Conservation (phyloP, 1,140 invertebrate genomes). For the Drosophila chauvacae region DNA sequence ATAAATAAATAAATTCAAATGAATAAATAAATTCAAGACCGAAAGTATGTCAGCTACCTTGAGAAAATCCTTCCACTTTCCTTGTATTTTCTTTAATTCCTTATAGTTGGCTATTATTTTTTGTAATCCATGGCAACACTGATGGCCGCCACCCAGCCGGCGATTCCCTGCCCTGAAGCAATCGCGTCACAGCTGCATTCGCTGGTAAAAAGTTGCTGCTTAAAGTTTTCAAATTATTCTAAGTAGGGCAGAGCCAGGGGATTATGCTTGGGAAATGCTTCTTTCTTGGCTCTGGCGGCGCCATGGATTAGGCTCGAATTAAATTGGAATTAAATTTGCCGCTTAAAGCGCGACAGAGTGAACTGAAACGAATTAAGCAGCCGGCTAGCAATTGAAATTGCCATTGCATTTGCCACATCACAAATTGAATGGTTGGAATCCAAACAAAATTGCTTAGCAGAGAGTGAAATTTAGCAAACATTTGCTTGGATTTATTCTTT, state of each 20-base stretch:
- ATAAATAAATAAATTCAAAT: no score
- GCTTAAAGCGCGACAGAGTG: slow-evolving; percentile 71
- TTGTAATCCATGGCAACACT: slow-evolving; percentile 13
- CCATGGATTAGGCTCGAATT: slow-evolving; percentile 76
- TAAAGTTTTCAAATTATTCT: slow-evolving; percentile 83
- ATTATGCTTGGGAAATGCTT: slow-evolving; percentile 50
- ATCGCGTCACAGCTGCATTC: slow-evolving; percentile 66
- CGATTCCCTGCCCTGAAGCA: slow-evolving; percentile 1
- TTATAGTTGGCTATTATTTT: neutral
- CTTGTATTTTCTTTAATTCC: neutral
- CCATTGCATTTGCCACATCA: slow-evolving; percentile 26
- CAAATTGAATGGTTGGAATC: slow-evolving; percentile 35
- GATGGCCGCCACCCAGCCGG: slow-evolving; percentile 17
- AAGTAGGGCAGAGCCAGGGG: slow-evolving; percentile 68
- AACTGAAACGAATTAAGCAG: slow-evolving; percentile 56
- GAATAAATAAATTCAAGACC: neutral
- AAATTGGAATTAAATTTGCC: slow-evolving; percentile 76
- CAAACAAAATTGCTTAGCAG: slow-evolving; percentile 29
- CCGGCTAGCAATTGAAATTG: slow-evolving; percentile 15
- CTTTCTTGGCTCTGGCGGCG: slow-evolving; percentile 34
- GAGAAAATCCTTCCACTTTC: neutral
- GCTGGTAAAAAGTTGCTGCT: slow-evolving; percentile 59
- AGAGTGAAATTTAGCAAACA: slow-evolving; percentile 27
- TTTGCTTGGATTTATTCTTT: slow-evolving; percentile 31
- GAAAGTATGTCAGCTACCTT: neutral